Evolutionary conservation across 64 coral and sea anemone species (phyloP).

Genomic region (Montipora efflorescens): DNA sequence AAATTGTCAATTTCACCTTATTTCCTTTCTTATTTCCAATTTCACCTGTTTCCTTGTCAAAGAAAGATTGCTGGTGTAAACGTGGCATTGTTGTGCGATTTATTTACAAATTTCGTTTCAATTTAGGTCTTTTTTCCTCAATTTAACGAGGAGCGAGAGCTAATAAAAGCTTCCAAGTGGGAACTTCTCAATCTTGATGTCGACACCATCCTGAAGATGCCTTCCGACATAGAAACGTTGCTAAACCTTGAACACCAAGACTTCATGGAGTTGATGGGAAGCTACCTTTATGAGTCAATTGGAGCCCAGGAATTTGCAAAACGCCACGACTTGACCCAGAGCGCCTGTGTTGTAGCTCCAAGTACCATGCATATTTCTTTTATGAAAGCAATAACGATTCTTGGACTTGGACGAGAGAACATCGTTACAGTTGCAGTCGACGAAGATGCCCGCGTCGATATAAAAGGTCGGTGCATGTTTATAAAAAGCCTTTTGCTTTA

Average conservation of each 20-base stretch:
- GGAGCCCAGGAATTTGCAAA: slow-evolving; percentile 26
- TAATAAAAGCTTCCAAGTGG: slow-evolving; percentile 55
- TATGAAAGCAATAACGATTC: slow-evolving; percentile 37
- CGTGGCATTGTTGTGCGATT: no score
- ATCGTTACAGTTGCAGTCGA: slow-evolving; percentile 60
- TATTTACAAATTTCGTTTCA: background rate
- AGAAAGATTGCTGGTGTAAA: no score
- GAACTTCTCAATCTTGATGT: slow-evolving; percentile 77
- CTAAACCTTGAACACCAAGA: slow-evolving; percentile 3
- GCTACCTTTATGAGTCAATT: slow-evolving; percentile 49
- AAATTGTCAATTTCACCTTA: no score
- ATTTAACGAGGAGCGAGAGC: background rate
- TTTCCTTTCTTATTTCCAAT: no score
- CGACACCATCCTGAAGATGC: slow-evolving; percentile 63
- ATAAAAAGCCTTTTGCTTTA: background rate
- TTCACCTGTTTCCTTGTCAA: no score
- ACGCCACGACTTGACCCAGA: slow-evolving; percentile 54
- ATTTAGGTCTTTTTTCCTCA: slow-evolving; percentile 5
- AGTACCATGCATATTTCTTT: slow-evolving; percentile 75
- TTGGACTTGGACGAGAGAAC: slow-evolving; percentile 24
- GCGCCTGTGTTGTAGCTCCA: slow-evolving; percentile 58
- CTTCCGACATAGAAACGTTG: slow-evolving; percentile 32
- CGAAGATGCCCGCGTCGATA: slow-evolving; percentile 26
- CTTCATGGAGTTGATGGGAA: slow-evolving; percentile 31
- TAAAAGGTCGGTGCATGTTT: background rate